Percentiles rank a stretch among this genome's conserved stretches.
Evolutionary conservation across 2,888 invertebrate genomes (phyloP).

Genomic region (Chironomus riparius): DNA sequence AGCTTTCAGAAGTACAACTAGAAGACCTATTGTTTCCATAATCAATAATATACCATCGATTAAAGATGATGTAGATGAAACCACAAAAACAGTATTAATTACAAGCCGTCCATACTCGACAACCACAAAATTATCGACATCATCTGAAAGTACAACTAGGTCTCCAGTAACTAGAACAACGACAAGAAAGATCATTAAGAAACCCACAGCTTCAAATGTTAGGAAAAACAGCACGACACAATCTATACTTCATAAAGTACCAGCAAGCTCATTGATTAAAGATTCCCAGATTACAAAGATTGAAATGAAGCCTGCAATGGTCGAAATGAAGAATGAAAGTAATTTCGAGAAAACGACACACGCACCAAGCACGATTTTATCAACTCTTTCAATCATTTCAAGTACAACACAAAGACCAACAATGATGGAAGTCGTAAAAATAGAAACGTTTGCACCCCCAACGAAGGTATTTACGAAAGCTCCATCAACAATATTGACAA

Average conservation of each 20-base stretch:
- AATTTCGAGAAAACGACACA: conserved; percentile 20
- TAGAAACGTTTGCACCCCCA: too few relatives aligned
- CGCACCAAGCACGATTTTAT: conserved; percentile 17
- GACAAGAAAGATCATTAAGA: conserved; percentile 26
- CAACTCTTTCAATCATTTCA: background rate
- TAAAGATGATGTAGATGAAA: conserved; percentile 35
- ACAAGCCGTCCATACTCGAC: conserved; percentile 11
- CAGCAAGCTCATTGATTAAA: background rate
- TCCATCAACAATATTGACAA: background rate
- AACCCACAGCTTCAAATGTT: background rate
- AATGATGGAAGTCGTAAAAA: background rate
- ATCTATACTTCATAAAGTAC: background rate
- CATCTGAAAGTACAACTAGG: conserved; percentile 28
- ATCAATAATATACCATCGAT: conserved; percentile 33
- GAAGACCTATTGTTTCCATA: conserved; percentile 43
- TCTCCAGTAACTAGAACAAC: conserved; percentile 28
- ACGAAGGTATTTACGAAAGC: background rate
- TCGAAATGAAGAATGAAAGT: conserved; percentile 24
- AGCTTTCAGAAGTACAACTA: conserved; percentile 34
- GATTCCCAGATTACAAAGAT: conserved; percentile 9
- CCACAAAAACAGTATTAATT: conserved; percentile 36
- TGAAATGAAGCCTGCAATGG: background rate
- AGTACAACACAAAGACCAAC: conserved; percentile 5
- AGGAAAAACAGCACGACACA: background rate
- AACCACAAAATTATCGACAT: conserved; percentile 28